Evolutionary conservation across 2,797 vertebrate genomes (phyloP), one percentile per base, ranked within the genome.

Genomic region (Odontamblyopus rebecca): DNA sequence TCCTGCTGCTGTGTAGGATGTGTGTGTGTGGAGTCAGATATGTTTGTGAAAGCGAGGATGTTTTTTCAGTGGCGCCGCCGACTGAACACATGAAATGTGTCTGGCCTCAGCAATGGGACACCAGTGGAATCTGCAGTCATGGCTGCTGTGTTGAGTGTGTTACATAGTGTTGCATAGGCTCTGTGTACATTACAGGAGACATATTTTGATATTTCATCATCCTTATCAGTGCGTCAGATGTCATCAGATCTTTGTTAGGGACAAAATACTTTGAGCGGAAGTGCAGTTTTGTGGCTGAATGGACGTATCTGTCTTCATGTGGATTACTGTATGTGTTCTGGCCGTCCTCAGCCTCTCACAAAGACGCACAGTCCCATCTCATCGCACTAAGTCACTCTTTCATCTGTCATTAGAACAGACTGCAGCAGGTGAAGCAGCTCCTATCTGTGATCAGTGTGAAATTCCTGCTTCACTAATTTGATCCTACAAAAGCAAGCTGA

Each of bases 401-500:
- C 85, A 87, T 90, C 87, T 89, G 90, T 92, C 90, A 89, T 85
- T 85, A 88, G 78, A 93, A 93, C 86, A 80, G 89, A 89, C 86
- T 80, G 76, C 75, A 92, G 91, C 89, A 89, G 90, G 92, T 93
- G 90, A 93, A 82, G 79, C 29, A 41, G 66, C 85, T 83, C 79
- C 75, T 80, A 88, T 90, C 87, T 76, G 78, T 85, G 86, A 88
- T 92, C 91, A 86, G 89, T 91, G 91, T 91, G 90, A 93, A 91
- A 92, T 93, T 93, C 92, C 85, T 91, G 81, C 88, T 87, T 89
- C 90, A 84, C 88, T 92, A 93, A 94, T 93, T 93, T 93, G 93
- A 94, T 93, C 93, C 90, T 93, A 92, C 93, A 93, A 93, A 89
- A 94, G 91, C 92, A 92, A 93, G 92, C 84, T 84, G 75, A 85